These are phyloP conservation scores for Cossypha polioptera DNA, from an alignment of 2,797 vertebrate genomes.

Conservation along the genomic window DNA sequence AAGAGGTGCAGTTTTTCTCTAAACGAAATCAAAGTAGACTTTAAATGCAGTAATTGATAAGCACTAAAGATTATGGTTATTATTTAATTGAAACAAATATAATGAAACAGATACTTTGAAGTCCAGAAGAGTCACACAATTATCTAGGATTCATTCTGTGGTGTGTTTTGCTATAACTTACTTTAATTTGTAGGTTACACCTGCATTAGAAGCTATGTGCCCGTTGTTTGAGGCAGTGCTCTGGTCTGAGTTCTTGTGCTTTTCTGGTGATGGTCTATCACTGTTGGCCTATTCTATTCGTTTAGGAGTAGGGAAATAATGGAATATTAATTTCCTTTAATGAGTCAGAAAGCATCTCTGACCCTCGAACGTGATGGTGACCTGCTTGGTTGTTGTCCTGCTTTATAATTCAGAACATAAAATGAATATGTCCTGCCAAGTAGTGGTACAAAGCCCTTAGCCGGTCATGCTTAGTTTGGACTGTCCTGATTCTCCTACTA, in stretches of 20 bases:
- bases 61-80: background rate
- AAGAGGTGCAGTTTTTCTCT: background rate
- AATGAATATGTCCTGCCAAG: background rate
- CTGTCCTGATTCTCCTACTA: background rate
- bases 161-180: background rate
- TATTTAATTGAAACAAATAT: background rate
- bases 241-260: background rate
- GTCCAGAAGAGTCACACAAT: background rate
- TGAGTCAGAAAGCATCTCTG: background rate
- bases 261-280: background rate
- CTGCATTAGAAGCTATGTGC: background rate
- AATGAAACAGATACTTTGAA: background rate
- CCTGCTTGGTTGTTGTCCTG: background rate
- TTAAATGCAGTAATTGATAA: background rate
- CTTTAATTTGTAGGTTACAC: background rate
- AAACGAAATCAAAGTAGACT: background rate
- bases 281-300: background rate
- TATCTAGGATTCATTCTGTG: background rate
- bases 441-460: fast-evolving
- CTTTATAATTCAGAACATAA: background rate
- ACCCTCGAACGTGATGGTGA: background rate
- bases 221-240: background rate
- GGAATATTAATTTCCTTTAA: background rate
- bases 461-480: background rate
- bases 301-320: background rate